Conservation (phyloP, 1,140 invertebrate species). For the Caenorhabditis inopinata region DNA sequence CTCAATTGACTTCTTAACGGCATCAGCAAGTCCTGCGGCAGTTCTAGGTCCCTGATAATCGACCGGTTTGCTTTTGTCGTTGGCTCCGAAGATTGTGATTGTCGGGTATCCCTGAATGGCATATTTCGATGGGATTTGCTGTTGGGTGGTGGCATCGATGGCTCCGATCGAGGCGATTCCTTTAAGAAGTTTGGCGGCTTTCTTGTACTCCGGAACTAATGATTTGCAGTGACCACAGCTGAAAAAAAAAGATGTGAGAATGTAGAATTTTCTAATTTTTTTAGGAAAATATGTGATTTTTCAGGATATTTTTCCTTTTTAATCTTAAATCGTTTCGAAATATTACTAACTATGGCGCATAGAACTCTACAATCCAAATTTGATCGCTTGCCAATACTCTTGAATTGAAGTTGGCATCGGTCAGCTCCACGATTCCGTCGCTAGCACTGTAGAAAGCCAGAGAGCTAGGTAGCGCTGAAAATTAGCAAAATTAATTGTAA, state of each 20-base stretch:
- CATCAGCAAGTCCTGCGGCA: background rate
- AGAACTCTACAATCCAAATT: constrained; percentile 89
- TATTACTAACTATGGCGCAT: constrained; percentile 80
- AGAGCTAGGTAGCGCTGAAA: background rate
- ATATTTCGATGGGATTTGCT: background rate
- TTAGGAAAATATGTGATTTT: too few relatives aligned
- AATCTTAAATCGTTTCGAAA: background rate
- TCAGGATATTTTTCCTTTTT: background rate
- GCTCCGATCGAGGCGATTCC: constrained; percentile 81
- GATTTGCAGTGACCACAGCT: constrained; percentile 71
- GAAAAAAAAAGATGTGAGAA: constrained; percentile 33
- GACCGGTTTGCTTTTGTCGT: background rate
- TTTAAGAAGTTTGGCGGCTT: constrained; percentile 83
- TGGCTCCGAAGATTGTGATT: background rate
- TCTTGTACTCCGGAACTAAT: constrained; percentile 78
- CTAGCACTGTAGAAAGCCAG: constrained; percentile 76
- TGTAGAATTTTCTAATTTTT: too few relatives aligned
- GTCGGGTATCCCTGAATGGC: background rate
- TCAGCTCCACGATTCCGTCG: constrained; percentile 86
- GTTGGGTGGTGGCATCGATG: background rate
- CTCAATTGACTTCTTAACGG: background rate
- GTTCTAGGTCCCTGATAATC: constrained; percentile 2
- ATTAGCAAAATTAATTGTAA: background rate
- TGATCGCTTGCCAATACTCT: constrained; percentile 80
- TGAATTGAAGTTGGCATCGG: constrained; percentile 82